phyloP scores from a whole-genome alignment of 2,797 vertebrate species.

The Garrulus glandarius region DNA sequence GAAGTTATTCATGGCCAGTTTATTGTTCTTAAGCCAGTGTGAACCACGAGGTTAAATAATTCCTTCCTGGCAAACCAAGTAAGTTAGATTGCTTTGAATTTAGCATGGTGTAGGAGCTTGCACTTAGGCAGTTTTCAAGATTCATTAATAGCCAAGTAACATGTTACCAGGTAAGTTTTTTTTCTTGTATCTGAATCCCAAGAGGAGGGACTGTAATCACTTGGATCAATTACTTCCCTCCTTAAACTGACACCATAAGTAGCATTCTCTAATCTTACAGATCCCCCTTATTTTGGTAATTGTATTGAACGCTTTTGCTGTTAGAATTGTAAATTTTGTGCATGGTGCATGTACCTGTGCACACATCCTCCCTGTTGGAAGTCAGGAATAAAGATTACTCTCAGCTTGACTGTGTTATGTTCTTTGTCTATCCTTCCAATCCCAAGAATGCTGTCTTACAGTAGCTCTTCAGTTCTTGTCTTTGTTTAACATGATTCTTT shows the following conservation, averaged over 20 bases:
- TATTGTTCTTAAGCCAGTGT: constrained; percentile 3
- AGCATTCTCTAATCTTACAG: background rate
- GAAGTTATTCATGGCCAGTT: constrained; percentile 3
- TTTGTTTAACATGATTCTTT: background rate
- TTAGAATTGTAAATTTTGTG: background rate
- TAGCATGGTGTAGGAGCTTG: background rate
- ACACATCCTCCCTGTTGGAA: background rate
- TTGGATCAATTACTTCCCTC: background rate
- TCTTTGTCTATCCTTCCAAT: background rate
- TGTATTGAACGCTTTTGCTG: background rate
- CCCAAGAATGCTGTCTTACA: background rate
- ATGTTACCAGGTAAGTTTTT: background rate
- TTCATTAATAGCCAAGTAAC: background rate
- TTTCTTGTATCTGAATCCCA: background rate
- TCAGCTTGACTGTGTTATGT: background rate
- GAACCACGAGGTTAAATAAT: background rate
- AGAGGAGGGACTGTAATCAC: background rate
- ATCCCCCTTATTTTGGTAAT: background rate
- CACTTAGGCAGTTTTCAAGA: background rate
- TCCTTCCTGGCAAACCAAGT: background rate
- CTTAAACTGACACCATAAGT: background rate
- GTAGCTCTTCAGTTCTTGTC: background rate
- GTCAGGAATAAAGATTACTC: background rate
- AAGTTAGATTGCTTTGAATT: background rate
- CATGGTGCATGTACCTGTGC: fast-evolving